Conservation (phyloP, 2,888 invertebrate species). For the Troides oblongomaculatus region DNA sequence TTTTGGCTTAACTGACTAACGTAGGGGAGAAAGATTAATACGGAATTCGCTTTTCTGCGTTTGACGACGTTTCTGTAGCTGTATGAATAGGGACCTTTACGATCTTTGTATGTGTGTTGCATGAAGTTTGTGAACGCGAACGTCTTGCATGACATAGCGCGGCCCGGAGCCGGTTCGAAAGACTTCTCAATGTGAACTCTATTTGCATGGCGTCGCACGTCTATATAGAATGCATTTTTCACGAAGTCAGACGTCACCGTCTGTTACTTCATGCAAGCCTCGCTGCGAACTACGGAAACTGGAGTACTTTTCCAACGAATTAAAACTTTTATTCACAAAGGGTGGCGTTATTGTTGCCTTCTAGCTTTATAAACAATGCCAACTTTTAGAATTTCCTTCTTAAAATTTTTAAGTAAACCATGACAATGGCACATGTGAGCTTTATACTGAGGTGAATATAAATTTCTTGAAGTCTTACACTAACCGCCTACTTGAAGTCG, state of each 20-base stretch:
- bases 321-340: slow-evolving; percentile 16
- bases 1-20: neutral
- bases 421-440: neutral
- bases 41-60: neutral
- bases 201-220: slow-evolving; percentile 44
- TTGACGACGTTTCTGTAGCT: slow-evolving; percentile 5
- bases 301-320: slow-evolving; percentile 14
- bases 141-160: slow-evolving; percentile 38
- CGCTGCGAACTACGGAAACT: slow-evolving; percentile 8
- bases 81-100: slow-evolving; percentile 30
- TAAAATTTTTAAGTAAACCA: neutral
- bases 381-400: neutral
- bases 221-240: slow-evolving; percentile 58
- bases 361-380: neutral
- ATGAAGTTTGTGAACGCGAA: slow-evolving; percentile 42
- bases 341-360: neutral
- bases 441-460: neutral
- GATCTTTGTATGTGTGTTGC: slow-evolving; percentile 41
- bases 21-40: neutral
- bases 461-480: neutral
- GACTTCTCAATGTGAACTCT: slow-evolving; percentile 56
- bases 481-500: neutral
- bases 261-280: slow-evolving; percentile 36
- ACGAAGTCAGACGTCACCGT: slow-evolving; percentile 53
- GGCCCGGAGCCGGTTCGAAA: slow-evolving; percentile 44